Percentiles rank a stretch among this genome's conserved stretches.
These are phyloP conservation scores for Cyprinodon brontotheroides DNA, from an alignment of 2,113 vertebrate genomes.

Conservation along the genomic window DNA sequence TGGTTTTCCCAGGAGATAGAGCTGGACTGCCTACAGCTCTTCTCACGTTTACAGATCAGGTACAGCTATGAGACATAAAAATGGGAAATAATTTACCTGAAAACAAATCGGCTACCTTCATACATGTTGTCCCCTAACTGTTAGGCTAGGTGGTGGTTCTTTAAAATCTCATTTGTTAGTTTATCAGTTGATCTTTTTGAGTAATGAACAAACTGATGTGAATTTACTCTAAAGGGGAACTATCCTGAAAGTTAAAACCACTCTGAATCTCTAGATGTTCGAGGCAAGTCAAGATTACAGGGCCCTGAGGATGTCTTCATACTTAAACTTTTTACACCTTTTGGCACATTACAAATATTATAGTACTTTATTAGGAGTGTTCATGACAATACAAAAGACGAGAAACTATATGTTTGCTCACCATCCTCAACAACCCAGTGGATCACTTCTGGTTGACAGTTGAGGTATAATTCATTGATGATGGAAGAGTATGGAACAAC, in stretches of 20 bases:
- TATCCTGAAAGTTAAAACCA: too few species aligned
- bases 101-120: neutral
- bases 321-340: neutral
- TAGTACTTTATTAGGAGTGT: neutral
- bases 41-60: neutral
- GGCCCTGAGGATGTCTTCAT: neutral
- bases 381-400: neutral
- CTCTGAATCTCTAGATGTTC: neutral
- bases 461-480: too few species aligned
- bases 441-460: too few species aligned
- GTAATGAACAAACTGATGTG: neutral
- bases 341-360: neutral
- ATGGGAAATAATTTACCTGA: neutral
- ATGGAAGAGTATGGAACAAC: too few species aligned
- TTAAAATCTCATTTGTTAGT: too few species aligned
- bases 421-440: too few species aligned
- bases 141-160: too few species aligned
- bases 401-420: too few species aligned
- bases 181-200: too few species aligned
- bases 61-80: neutral
- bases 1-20: constrained; percentile 7
- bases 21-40: constrained; percentile 18
- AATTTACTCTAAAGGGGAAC: neutral
- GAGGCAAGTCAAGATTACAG: neutral
- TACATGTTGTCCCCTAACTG: too few species aligned